Base-by-base conservation (phyloP, 2,888 invertebrate species). In the Leucophenga montana region DNA sequence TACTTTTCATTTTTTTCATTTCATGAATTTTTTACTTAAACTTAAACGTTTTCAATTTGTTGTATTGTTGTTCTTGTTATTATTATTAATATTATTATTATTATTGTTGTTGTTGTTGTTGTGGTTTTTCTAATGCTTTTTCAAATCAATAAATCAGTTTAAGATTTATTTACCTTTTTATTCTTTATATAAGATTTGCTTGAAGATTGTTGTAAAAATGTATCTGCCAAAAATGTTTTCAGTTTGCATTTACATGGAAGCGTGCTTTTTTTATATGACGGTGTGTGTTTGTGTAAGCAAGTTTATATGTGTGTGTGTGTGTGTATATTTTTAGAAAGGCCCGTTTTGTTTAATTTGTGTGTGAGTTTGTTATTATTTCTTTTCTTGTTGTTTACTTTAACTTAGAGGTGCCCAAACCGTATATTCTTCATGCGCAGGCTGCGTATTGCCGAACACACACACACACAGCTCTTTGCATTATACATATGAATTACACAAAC, bases 1-100 rank as follows among this genome's bases (percentile, higher is more conserved):
- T n/a, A n/a, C 44, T 39, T 16, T 68, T 71, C 71, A 70, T 73
- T 75, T 67, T 78, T 73, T 68, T 61, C 39, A n/a, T 27, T 54
- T 66, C 16, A 27, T 56, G 27, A 16, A 64, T 59, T 27, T 54
- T 68, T 67, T 59, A 39, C 66, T 66, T 62, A 73, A 57, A 50
- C 75, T 70, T 50, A 57, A 69, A 68, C 67, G 66, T 65, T 54
- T 64, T 39, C 1, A 53, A 16, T 31, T 57, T 57, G 5, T 9
- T 20, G 13, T 13, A 27, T 6, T 22, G 56, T 6, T 27, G 4
- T 48, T 27, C 18, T 56, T 69, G 16, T n/a, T 18, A 33, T n/a
- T n/a, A n/a, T n/a, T n/a, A n/a, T n/a, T n/a, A n/a, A n/a, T n/a
- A n/a, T n/a, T n/a, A n/a, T n/a, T n/a, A n/a, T n/a, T n/a, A n/a